Percentiles rank a stretch among this genome's conserved stretches.
Conservation (phyloP, 2,797 vertebrate species). For the Urosaurus nigricauda region DNA sequence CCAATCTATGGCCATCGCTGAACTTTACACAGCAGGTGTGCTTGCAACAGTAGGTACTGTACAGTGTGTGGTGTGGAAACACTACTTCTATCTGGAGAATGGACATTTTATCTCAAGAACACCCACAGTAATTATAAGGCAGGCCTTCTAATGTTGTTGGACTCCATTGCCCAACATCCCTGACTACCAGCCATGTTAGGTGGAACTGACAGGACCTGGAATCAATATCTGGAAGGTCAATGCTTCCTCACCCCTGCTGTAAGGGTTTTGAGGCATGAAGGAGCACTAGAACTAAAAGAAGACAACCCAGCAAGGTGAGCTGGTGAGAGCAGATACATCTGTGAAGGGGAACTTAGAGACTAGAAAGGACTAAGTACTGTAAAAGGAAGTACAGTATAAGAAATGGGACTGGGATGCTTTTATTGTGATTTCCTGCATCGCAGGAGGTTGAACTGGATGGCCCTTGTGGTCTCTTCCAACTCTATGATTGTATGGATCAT, state of each 20-base stretch:
- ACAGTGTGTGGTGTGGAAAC: background rate
- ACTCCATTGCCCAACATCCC: background rate
- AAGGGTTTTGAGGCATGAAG: too few species aligned
- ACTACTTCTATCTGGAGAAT: too few species aligned
- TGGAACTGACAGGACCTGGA: too few species aligned
- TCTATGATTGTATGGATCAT: too few species aligned
- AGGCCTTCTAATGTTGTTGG: background rate
- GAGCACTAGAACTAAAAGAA: background rate
- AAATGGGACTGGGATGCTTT: too few species aligned
- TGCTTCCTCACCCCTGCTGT: background rate
- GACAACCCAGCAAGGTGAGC: background rate
- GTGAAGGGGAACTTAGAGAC: background rate
- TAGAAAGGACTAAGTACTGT: background rate
- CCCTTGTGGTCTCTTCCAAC: too few species aligned
- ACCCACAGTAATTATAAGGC: background rate
- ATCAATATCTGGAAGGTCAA: background rate
- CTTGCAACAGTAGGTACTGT: background rate
- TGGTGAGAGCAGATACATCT: background rate
- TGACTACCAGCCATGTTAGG: background rate
- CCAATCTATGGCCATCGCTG: too few species aligned
- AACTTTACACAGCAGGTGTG: too few species aligned
- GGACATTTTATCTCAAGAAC: background rate
- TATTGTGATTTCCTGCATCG: too few species aligned
- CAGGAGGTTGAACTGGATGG: too few species aligned
- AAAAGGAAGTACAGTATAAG: background rate